Percentiles rank a stretch among this genome's conserved stretches.
phyloP scores from a whole-genome alignment of 2,797 vertebrate genomes.

The Sarcoramphus papa region DNA sequence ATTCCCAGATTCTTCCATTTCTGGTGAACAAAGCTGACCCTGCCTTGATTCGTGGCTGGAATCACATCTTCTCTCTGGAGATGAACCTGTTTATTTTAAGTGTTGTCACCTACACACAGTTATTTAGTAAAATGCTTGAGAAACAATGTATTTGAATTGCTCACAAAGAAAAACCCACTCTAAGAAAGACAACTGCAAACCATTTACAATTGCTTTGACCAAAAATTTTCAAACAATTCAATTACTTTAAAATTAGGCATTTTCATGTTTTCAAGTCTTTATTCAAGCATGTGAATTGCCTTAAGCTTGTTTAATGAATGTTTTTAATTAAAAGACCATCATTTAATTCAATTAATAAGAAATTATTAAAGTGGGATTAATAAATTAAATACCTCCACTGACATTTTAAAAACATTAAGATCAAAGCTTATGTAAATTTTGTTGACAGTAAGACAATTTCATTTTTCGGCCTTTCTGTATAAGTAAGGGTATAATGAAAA shows the following conservation, averaged over 20 bases:
- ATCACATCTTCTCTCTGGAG: background rate
- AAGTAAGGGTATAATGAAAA: conserved; percentile 17
- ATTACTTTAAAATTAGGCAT: background rate
- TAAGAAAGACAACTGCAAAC: background rate
- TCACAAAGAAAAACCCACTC: background rate
- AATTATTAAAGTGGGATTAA: background rate
- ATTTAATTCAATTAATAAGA: background rate
- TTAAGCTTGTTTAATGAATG: background rate
- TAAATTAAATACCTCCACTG: background rate
- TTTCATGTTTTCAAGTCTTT: background rate
- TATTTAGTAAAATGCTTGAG: background rate
- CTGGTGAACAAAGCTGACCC: background rate
- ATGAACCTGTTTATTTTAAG: background rate
- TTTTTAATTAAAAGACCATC: background rate
- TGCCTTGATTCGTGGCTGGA: background rate
- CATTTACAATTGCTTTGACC: background rate
- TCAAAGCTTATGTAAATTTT: background rate
- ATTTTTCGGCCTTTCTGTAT: background rate
- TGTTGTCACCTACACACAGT: background rate
- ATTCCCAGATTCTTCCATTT: background rate
- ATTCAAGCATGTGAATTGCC: background rate
- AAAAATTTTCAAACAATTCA: background rate
- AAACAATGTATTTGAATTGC: background rate
- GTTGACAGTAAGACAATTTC: background rate
- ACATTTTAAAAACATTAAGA: background rate